These are phyloP conservation scores for Montipora sp. DNA, from an alignment of 64 coral and sea anemone genomes.

Conservation along the genomic window DNA sequence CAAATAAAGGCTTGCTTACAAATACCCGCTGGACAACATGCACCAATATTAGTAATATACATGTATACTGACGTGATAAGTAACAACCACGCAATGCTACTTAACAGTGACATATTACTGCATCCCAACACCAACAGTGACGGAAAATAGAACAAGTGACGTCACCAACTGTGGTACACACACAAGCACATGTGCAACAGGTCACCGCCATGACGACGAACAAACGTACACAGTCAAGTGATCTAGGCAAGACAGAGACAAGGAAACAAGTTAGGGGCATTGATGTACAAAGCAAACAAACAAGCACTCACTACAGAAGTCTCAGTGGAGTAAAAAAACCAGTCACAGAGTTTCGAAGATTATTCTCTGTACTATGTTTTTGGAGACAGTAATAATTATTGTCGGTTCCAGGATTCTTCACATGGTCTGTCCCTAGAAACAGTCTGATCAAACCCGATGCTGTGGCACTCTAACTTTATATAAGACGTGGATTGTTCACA, in stretches of 20 bases:
- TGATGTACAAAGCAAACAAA: neutral
- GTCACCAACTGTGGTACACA: constrained; percentile 64
- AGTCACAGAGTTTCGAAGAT: neutral
- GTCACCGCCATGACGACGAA: constrained; percentile 54
- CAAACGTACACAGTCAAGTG: constrained; percentile 49
- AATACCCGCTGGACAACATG: constrained; percentile 43
- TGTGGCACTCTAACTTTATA: too few relatives aligned
- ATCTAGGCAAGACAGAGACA: constrained; percentile 58
- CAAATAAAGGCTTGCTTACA: constrained; percentile 20
- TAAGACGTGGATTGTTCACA: too few relatives aligned
- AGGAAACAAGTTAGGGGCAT: constrained; percentile 22
- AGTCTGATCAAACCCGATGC: too few relatives aligned
- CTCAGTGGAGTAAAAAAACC: neutral
- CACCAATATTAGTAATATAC: neutral
- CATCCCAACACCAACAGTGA: constrained; percentile 59
- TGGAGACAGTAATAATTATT: neutral
- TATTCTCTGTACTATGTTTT: neutral
- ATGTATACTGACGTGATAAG: constrained; percentile 3
- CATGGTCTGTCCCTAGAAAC: too few relatives aligned
- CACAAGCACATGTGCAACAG: constrained; percentile 57
- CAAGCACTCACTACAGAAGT: constrained; percentile 10
- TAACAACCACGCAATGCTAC: constrained; percentile 28
- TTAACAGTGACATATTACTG: constrained; percentile 45
- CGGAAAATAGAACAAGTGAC: constrained; percentile 45
- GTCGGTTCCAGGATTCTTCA: neutral